These are phyloP conservation scores for Macropis europaea DNA, from an alignment of 2,888 invertebrate genomes.

Conservation along the genomic window DNA sequence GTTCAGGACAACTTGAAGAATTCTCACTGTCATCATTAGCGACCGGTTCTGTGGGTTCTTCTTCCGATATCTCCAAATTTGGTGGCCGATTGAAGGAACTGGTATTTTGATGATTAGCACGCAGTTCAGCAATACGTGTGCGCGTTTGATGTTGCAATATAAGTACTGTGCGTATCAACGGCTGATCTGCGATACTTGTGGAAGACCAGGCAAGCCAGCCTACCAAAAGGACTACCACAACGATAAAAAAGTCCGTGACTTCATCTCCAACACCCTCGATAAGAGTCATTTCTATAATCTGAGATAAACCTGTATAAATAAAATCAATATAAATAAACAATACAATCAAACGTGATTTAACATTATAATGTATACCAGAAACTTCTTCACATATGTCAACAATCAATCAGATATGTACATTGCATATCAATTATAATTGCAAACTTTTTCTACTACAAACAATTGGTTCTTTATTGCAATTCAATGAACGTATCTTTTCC, in stretches of 20 bases:
- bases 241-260: conserved; percentile 87
- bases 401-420: background rate
- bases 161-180: conserved; percentile 86
- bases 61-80: conserved; percentile 67
- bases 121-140: conserved; percentile 76
- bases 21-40: conserved; percentile 56
- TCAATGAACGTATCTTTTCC: background rate
- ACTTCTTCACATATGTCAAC: background rate
- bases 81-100: conserved; percentile 49
- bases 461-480: background rate
- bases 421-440: background rate
- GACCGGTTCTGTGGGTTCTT: conserved; percentile 63
- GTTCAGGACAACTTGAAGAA: conserved; percentile 68
- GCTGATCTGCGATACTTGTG: conserved; percentile 87
- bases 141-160: conserved; percentile 83
- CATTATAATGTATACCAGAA: background rate
- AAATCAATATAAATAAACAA: background rate
- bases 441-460: background rate
- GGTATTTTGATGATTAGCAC: conserved; percentile 66
- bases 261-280: conserved; percentile 93
- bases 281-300: conserved; percentile 83
- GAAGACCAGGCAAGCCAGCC: conserved; percentile 89
- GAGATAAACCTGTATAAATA: conserved; percentile 13
- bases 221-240: conserved; percentile 82
- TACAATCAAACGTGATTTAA: background rate